Evolutionary conservation across 1,140 invertebrate genomes (phyloP), one percentile per base, ranked within the genome.

Genomic region (Dreissena rostriformis): DNA sequence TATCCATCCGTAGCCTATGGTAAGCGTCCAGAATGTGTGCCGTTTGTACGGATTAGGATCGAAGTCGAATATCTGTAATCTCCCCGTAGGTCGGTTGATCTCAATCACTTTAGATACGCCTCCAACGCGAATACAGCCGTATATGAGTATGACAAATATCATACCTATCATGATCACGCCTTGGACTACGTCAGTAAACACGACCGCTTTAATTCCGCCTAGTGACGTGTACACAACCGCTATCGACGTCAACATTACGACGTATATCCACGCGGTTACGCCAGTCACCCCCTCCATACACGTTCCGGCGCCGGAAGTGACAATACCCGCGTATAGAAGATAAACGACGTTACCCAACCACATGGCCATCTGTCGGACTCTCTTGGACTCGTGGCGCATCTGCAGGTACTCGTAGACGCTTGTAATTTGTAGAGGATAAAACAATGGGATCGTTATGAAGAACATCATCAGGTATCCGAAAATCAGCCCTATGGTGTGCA

Each of bases 351-450:
- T 52, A 22, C 53, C 52, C 19, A 80, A 28, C 22, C 17, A 26
- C 61, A 71, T 57, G 2, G 77, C 77, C 29, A 71, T 10, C 28
- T 71, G 65, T 2, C 77, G 77, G 39, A 80, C 49, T 24, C 52
- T 14, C 15, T 26, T 10, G 1, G 66, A 80, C 29, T 67, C 65
- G 52, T 80, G 53, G 5, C 77, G 39, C 65, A 66, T 71, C 26
- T 80, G 29, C 22, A 80, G 29, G 24, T 80, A 80, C 39, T 80
- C 77, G 26, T 28, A 80, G 28, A 80, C 77, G 71, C 77, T 80
- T 28, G 67, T 80, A 5, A 80, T 49, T 70, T 71, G 66, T 7
- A 80, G 77, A 1, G 66, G 65, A 52, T 71, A 80, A 53, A 71
- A 80, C 49, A 80, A 26, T 15, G 77, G 77, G 26, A 80, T 80